Percentiles rank a stretch among this genome's conserved stretches.
phyloP scores from a whole-genome alignment of 2,888 invertebrate species.

The Drosophila lutescens region DNA sequence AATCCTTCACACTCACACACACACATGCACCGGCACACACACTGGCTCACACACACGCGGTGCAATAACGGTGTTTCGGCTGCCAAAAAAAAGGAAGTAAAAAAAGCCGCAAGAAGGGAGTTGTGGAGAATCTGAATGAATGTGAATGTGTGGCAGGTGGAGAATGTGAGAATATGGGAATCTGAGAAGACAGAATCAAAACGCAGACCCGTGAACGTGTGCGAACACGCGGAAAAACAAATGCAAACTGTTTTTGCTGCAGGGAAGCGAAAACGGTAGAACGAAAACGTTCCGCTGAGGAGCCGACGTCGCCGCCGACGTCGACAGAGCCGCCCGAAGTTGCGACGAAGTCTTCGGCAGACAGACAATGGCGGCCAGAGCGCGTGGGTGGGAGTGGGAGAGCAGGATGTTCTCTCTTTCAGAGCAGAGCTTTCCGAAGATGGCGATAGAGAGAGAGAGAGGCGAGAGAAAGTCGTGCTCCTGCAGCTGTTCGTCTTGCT shows the following conservation, averaged over 20 bases:
- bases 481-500: constrained; percentile 18
- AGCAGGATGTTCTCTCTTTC: constrained; percentile 31
- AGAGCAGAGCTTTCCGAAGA: constrained; percentile 28
- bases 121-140: constrained; percentile 19
- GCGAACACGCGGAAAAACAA: constrained; percentile 85
- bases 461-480: not conserved
- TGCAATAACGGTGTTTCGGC: constrained; percentile 14
- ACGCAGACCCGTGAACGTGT: constrained; percentile 82
- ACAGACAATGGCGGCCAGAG: constrained; percentile 22
- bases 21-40: constrained; percentile 19
- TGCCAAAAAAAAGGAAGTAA: constrained; percentile 21
- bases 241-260: constrained; percentile 84
- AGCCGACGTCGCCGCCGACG: constrained; percentile 34
- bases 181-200: constrained; percentile 46
- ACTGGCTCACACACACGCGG: constrained; percentile 30
- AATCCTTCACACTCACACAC: constrained; percentile 15
- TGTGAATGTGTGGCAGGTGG: constrained; percentile 14
- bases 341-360: constrained; percentile 19
- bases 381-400: not conserved
- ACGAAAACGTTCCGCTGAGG: constrained; percentile 41
- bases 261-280: constrained; percentile 58
- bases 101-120: constrained; percentile 31
- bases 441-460: not conserved
- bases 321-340: constrained; percentile 44
- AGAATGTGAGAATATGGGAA: constrained; percentile 9